Base-by-base conservation (phyloP, 2,797 vertebrate genomes). In the Salmo trutta region DNA sequence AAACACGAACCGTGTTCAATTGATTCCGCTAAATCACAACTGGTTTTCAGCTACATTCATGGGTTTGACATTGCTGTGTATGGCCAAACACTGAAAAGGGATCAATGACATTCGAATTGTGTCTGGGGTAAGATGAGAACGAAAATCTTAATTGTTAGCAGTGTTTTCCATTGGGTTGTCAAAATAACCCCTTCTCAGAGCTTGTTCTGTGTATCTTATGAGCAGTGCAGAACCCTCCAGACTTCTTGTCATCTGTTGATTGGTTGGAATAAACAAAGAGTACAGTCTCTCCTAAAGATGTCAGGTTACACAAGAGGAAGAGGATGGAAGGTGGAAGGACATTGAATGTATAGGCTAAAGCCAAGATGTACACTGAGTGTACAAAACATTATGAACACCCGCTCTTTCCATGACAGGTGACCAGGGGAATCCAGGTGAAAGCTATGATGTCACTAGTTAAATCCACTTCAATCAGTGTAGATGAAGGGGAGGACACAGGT, bases 21-120 rank as follows among this genome's bases (percentile, higher is more conserved):
- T 12, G 62, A 82, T 89, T 84, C 87, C 84, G 71, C 65, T 77
- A 14, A 80, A 85, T 82, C 82, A 69, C 41, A 31, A 31, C 17
- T 14, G 27, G 10, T 19, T 67, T 33, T 29, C 7, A 16, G 56
- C 66, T 79, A 59, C 75, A 70, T 76, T 80, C 75, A 66, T 78
- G 78, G 65, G 78, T 80, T 88, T 80, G 75, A 86, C 80, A 75
- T 81, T 51, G 19, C 47, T 54, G 24, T 29, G 24, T 19, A 47
- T 75, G 82, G 86, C 81, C 83, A 84, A 75, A 79, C 72, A 21
- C n/a, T 3, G 70, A 81, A 29, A 64, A 83, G 87, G 81, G 82
- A 87, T 75, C 36, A 16, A 71, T 81, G 75, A 71, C 24, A 51
- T 24, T 24, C 16, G 3, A 27, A 53, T 53, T 24, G 21, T 27